phyloP scores from a whole-genome alignment of 1,140 invertebrate genomes.

The Neoseiulus cucumeris region DNA sequence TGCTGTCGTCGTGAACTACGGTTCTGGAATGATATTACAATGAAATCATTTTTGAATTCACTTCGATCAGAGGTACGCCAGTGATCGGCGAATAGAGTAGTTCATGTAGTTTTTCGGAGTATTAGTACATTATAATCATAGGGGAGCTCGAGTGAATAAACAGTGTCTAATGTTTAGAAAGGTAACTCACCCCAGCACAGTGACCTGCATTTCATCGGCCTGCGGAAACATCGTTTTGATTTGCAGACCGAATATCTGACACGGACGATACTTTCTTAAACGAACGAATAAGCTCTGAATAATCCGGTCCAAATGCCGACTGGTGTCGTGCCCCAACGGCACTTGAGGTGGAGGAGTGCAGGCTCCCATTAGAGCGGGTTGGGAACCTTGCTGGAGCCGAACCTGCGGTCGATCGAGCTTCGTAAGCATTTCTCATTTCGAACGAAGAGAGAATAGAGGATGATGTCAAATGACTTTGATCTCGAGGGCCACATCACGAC shows the following conservation, averaged over 20 bases:
- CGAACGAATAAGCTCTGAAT: constrained; percentile 63
- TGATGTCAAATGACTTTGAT: no score
- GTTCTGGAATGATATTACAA: not conserved
- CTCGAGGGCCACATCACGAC: no score
- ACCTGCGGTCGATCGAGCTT: not conserved
- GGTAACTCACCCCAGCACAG: constrained; percentile 37
- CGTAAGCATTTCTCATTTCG: no score
- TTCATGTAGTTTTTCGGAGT: not conserved
- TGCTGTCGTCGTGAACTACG: not conserved
- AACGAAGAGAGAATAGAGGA: no score
- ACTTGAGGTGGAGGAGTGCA: not conserved
- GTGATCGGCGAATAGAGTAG: no score
- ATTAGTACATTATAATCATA: no score
- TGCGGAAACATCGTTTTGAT: constrained; percentile 61
- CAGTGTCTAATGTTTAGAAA: no score
- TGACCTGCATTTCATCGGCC: constrained; percentile 70
- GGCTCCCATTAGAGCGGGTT: not conserved
- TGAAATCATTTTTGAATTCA: no score
- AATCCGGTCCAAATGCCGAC: not conserved
- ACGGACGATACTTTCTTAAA: constrained; percentile 56
- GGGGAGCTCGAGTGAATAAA: no score
- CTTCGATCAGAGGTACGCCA: no score
- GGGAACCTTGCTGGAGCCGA: not conserved
- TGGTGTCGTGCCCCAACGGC: not conserved
- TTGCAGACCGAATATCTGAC: constrained; percentile 51